These are phyloP conservation scores for Epinephelus coioides DNA, from an alignment of 2,797 vertebrate species.

Conservation along the genomic window DNA sequence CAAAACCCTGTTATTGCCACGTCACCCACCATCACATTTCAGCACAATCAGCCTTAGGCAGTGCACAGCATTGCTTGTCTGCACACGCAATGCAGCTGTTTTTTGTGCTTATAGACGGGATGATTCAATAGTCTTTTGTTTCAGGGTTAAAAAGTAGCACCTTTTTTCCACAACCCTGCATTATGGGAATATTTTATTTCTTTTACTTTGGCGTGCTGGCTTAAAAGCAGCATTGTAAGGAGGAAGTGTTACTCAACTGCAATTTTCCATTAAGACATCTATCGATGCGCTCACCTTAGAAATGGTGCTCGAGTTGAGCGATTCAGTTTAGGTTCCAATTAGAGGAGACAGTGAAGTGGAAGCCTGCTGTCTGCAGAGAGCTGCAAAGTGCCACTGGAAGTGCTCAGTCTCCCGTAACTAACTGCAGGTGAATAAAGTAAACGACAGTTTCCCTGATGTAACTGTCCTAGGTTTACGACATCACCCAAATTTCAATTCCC, in stretches of 20 bases:
- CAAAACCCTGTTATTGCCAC: constrained; percentile 35
- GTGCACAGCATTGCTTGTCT: constrained; percentile 51
- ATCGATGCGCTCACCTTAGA: constrained; percentile 57
- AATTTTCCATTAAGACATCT: constrained; percentile 67
- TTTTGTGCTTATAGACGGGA: constrained; percentile 33
- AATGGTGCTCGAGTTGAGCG: constrained; percentile 57
- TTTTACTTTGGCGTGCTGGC: constrained; percentile 10
- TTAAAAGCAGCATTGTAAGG: constrained; percentile 42
- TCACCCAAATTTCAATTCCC: constrained; percentile 60
- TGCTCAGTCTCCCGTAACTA: constrained; percentile 65
- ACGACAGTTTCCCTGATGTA: constrained; percentile 48
- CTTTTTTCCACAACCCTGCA: constrained; percentile 17
- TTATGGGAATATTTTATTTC: constrained; percentile 4
- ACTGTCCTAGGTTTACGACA: constrained; percentile 40
- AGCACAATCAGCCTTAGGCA: constrained; percentile 35
- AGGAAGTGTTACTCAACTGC: constrained; percentile 51
- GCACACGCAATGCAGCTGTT: constrained; percentile 46
- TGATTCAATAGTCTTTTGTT: constrained; percentile 50
- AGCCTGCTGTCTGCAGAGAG: constrained; percentile 59
- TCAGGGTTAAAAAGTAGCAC: constrained; percentile 28
- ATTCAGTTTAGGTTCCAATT: constrained; percentile 73
- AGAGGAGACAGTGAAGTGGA: constrained; percentile 68
- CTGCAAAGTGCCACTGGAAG: constrained; percentile 66
- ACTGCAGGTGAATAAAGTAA: constrained; percentile 70
- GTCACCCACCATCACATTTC: constrained; percentile 51